Conservation (phyloP, 92 coral and sea anemone species). For the Bergia puertoricense region DNA sequence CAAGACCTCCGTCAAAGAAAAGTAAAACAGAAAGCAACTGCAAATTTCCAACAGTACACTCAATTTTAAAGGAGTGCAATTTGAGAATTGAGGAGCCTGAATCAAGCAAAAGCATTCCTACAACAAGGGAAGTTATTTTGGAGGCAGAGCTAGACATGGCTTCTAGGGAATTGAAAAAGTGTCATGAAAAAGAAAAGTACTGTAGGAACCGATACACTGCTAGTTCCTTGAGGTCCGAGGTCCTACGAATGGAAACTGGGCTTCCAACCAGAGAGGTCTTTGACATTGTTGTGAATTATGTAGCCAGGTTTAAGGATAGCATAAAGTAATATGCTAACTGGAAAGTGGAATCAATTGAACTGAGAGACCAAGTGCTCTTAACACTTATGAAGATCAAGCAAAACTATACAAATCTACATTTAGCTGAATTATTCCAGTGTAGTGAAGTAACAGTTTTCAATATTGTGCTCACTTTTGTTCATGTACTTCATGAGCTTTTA, state of each 20-base stretch:
- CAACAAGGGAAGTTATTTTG: conserved; percentile 31
- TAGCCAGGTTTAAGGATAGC: conserved; percentile 28
- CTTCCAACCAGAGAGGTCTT: conserved; percentile 42
- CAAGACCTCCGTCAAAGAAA: background rate
- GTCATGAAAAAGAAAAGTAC: conserved; percentile 16
- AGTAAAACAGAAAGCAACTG: background rate
- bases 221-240: conserved; percentile 28
- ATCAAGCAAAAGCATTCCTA: background rate
- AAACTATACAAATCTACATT: conserved; percentile 57
- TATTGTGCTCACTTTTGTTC: conserved; percentile 52
- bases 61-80: background rate
- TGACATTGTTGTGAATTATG: conserved; percentile 21
- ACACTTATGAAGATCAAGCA: conserved; percentile 54
- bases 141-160: conserved; percentile 53
- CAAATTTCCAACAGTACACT: background rate
- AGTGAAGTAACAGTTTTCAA: conserved; percentile 60
- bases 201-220: conserved; percentile 49
- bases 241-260: conserved; percentile 50
- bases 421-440: conserved; percentile 59
- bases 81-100: background rate
- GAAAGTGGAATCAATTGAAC: conserved; percentile 49
- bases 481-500: conserved; percentile 36
- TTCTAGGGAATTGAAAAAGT: conserved; percentile 27
- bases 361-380: conserved; percentile 51
- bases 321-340: conserved; percentile 55